phyloP scores from a whole-genome alignment of 2,797 vertebrate genomes.

The Ispidina lecontei region DNA sequence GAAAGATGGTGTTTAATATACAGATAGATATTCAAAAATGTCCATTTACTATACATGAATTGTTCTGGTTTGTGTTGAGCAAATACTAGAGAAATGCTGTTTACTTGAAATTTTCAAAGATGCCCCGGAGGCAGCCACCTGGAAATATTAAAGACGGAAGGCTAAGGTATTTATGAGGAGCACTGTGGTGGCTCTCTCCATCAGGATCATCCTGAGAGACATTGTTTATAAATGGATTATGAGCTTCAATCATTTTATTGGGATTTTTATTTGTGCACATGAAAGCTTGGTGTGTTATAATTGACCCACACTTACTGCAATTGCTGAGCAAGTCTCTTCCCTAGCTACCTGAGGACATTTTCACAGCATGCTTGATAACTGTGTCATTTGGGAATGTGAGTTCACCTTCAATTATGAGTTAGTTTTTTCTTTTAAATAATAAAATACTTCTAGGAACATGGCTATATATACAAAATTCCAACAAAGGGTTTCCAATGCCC shows the following conservation, averaged over 20 bases:
- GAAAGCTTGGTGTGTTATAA: not conserved
- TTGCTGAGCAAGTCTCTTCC: not conserved
- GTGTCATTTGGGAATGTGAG: not conserved
- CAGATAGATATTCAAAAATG: not conserved
- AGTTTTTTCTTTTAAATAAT: not conserved
- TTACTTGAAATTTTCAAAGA: constrained; percentile 27
- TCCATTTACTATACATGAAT: not conserved
- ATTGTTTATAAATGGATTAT: constrained; percentile 59
- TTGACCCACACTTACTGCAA: constrained; percentile 2
- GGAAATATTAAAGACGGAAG: constrained; percentile 23
- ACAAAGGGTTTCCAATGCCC: not conserved
- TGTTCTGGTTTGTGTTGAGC: not conserved
- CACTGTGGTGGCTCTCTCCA: not conserved
- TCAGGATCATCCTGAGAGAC: constrained; percentile 12
- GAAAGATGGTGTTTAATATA: not conserved
- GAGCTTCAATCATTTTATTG: constrained; percentile 36
- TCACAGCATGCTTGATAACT: not conserved
- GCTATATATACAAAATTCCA: not conserved
- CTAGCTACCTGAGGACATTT: not conserved
- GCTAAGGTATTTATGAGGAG: constrained; percentile 6
- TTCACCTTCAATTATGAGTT: not conserved
- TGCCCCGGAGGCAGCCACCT: not conserved
- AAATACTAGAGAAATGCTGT: constrained; percentile 16
- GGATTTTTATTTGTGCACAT: constrained; percentile 43
- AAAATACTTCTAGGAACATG: not conserved